Conservation (phyloP, 1,140 invertebrate genomes). For the Sycophaga agraensis region DNA sequence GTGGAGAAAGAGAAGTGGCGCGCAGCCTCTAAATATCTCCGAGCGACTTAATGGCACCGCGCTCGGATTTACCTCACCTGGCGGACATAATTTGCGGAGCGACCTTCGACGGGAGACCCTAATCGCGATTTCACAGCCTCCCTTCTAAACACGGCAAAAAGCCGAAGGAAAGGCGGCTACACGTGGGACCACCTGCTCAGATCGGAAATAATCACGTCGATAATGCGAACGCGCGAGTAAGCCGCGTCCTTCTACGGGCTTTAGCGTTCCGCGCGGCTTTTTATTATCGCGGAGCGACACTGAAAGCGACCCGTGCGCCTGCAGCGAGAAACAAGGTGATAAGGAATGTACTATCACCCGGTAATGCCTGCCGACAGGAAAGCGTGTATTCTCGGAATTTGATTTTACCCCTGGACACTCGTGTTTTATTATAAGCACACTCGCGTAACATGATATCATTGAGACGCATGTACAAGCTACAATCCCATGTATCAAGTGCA, state of each 20-base stretch:
- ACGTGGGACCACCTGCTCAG: background rate
- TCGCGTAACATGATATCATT: too few species aligned
- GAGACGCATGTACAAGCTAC: too few species aligned
- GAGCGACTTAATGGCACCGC: constrained; percentile 12
- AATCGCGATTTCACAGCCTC: constrained; percentile 12
- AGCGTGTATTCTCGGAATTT: too few species aligned
- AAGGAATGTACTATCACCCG: too few species aligned
- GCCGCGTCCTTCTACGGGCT: background rate
- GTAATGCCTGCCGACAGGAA: too few species aligned
- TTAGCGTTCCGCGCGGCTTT: background rate
- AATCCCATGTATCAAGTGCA: too few species aligned
- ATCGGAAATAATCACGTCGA: constrained; percentile 3
- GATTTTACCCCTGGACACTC: too few species aligned
- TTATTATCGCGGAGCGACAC: background rate
- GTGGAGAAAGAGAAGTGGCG: background rate
- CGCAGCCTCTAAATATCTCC: too few species aligned
- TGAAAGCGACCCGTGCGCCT: background rate
- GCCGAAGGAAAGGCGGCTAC: background rate
- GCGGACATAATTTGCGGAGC: constrained; percentile 7
- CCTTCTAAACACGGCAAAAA: constrained; percentile 19
- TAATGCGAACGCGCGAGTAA: background rate
- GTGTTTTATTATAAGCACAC: too few species aligned
- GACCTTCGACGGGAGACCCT: constrained; percentile 10
- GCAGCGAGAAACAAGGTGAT: too few species aligned
- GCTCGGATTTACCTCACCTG: background rate